Evolutionary conservation across 2,888 invertebrate species (phyloP).

Genomic region (Heliconius cydno): DNA sequence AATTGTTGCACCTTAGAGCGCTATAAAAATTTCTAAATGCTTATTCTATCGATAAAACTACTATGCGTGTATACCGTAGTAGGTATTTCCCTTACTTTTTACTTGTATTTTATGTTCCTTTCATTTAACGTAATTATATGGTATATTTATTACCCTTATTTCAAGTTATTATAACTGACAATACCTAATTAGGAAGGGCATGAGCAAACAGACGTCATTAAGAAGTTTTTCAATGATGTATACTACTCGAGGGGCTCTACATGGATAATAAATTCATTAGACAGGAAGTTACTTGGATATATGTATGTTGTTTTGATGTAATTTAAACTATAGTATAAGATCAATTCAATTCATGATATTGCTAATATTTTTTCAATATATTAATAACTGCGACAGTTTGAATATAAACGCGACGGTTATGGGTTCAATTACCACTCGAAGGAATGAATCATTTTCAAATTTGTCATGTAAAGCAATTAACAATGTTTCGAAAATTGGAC

Average conservation of each 20-base stretch:
- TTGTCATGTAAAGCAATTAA: not conserved
- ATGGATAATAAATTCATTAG: conserved; percentile 39
- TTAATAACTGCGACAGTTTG: not conserved
- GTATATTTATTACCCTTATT: conserved; percentile 43
- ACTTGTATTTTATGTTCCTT: not conserved
- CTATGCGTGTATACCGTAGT: conserved; percentile 15
- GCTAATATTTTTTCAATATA: not conserved
- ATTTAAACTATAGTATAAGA: conserved; percentile 34
- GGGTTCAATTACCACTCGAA: not conserved
- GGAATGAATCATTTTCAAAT: not conserved
- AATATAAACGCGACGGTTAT: not conserved
- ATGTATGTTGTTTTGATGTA: conserved; percentile 33
- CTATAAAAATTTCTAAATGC: not conserved
- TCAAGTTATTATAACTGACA: conserved; percentile 42
- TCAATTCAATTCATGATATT: conserved; percentile 14
- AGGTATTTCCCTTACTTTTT: not conserved
- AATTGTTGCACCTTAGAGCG: not conserved
- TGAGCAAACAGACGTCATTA: conserved; percentile 37
- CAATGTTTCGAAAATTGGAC: not conserved
- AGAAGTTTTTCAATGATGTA: conserved; percentile 38
- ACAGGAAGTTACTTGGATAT: conserved; percentile 32
- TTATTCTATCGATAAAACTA: conserved; percentile 4
- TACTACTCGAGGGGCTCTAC: conserved; percentile 30
- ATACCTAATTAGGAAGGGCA: conserved; percentile 39
- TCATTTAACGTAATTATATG: conserved; percentile 35